Percentiles rank a stretch among this genome's conserved stretches.
Conservation (phyloP, 2,888 invertebrate species). For the Philaethria dido region DNA sequence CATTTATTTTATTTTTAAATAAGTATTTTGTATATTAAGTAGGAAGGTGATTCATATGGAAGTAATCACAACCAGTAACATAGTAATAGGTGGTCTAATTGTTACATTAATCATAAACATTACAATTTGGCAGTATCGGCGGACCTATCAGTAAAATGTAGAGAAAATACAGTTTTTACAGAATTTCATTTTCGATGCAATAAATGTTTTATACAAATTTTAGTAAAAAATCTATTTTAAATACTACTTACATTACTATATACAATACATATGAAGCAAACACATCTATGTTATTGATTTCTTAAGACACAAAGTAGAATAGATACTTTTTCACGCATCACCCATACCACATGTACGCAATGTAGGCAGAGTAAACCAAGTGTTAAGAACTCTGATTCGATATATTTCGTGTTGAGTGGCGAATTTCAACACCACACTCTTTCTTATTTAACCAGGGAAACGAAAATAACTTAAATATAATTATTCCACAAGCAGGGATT, state of each 20-base stretch:
- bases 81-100: constrained; percentile 53
- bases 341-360: neutral
- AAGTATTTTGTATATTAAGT: constrained; percentile 52
- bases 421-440: neutral
- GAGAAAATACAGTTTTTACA: constrained; percentile 36
- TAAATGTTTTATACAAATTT: constrained; percentile 49
- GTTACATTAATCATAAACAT: constrained; percentile 47
- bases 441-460: no score
- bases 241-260: constrained; percentile 47
- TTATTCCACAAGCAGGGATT: no score
- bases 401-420: neutral
- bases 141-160: constrained; percentile 26
- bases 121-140: constrained; percentile 39
- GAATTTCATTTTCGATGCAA: constrained; percentile 44
- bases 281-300: constrained; percentile 28
- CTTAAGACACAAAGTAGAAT: constrained; percentile 1
- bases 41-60: constrained; percentile 52
- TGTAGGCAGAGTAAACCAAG: neutral
- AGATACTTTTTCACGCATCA: neutral
- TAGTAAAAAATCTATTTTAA: constrained; percentile 63
- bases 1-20: constrained; percentile 63
- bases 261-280: constrained; percentile 37
- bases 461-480: no score
- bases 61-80: constrained; percentile 73
- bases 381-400: neutral